Conservation (phyloP, 2,113 vertebrate species). For the Sminthopsis crassicaudata region DNA sequence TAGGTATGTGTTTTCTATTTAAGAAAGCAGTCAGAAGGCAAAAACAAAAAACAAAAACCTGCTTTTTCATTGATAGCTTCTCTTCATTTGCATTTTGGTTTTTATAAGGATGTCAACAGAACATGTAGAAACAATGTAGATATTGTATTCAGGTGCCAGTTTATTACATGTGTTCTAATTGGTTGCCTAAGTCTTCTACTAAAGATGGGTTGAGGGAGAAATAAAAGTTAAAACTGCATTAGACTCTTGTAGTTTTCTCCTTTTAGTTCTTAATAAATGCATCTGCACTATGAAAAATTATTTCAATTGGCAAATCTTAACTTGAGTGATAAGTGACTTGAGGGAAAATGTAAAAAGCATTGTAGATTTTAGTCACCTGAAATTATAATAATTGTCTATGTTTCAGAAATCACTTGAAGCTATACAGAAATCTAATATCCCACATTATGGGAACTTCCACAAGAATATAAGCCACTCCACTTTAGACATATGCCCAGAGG, state of each 20-base stretch:
- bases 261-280: background rate
- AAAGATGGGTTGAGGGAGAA: constrained; percentile 73
- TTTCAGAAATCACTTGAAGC: background rate
- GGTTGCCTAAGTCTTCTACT: constrained; percentile 76
- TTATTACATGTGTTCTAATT: constrained; percentile 65
- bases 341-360: background rate
- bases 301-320: background rate
- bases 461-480: background rate
- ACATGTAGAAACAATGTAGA: constrained; percentile 73
- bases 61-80: constrained; percentile 29
- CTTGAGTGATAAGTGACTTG: background rate
- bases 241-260: background rate
- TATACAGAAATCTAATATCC: background rate
- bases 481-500: background rate
- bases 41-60: too few relatives aligned
- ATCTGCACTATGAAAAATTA: background rate
- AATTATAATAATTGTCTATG: background rate
- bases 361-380: background rate
- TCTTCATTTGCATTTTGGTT: constrained; percentile 72
- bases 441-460: background rate
- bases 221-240: constrained; percentile 72
- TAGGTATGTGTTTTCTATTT: constrained; percentile 16
- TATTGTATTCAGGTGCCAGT: constrained; percentile 68
- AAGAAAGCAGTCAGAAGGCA: background rate
- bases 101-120: constrained; percentile 56